phyloP scores from a whole-genome alignment of 2,113 vertebrate genomes.

The Anarrhichthys ocellatus region DNA sequence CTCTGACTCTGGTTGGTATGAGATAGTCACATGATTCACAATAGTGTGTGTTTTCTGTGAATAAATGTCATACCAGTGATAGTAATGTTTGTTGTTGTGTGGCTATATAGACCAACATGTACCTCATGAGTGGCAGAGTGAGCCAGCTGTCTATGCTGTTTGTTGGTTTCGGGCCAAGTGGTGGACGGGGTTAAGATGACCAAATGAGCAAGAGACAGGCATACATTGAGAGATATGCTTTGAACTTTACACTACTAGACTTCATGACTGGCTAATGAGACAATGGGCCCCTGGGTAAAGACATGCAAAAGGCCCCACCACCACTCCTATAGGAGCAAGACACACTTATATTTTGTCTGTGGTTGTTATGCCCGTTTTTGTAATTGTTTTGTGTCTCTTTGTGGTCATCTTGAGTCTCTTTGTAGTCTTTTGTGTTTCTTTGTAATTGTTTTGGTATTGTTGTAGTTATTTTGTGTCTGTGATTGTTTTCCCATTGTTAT shows the following conservation, averaged over 20 bases:
- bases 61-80: not conserved
- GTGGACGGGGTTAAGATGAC: slow-evolving; percentile 38
- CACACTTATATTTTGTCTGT: not conserved
- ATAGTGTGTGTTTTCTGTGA: not conserved
- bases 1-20: not conserved
- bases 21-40: not conserved
- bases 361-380: too few species aligned
- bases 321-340: not conserved
- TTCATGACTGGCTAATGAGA: not conserved
- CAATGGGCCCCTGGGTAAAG: not conserved
- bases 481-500: too few species aligned
- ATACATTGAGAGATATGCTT: slow-evolving; percentile 18
- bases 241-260: not conserved
- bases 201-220: slow-evolving; percentile 25
- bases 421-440: too few species aligned
- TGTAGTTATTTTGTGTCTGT: too few species aligned
- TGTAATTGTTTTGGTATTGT: too few species aligned
- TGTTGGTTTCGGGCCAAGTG: slow-evolving; percentile 58
- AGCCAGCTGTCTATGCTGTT: slow-evolving; percentile 29
- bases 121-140: slow-evolving; percentile 27
- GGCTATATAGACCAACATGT: slow-evolving; percentile 12
- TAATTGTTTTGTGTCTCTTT: not conserved
- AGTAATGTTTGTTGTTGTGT: slow-evolving; percentile 34
- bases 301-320: not conserved
- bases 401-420: not conserved